These are phyloP conservation scores for Pyrochroa serraticornis DNA, from an alignment of 2,888 invertebrate species.

Conservation along the genomic window DNA sequence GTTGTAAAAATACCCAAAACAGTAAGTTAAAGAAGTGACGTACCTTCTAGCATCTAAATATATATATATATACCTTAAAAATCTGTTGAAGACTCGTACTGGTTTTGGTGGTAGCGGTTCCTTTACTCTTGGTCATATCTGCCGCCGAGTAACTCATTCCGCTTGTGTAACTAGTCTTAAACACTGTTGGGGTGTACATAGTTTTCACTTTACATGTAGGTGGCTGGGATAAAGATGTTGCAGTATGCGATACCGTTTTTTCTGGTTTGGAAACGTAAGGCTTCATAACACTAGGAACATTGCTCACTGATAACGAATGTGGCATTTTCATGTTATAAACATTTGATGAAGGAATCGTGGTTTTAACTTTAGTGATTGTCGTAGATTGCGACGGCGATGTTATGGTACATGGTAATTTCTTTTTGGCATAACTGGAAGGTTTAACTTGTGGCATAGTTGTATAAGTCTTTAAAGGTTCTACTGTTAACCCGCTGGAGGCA, in stretches of 20 bases:
- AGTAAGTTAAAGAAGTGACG: too few species aligned
- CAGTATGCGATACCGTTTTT: constrained; percentile 6
- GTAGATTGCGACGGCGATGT: constrained; percentile 28
- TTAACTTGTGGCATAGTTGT: constrained; percentile 31
- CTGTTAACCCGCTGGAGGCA: constrained; percentile 25
- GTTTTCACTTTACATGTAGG: constrained; percentile 15
- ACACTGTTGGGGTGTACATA: constrained; percentile 7
- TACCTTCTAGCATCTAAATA: too few species aligned
- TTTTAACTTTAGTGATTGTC: constrained; percentile 14
- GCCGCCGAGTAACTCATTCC: constrained; percentile 14
- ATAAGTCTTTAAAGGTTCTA: constrained; percentile 38
- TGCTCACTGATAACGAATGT: not conserved
- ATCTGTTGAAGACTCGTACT: constrained; percentile 20
- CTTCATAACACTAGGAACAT: not conserved
- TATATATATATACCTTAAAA: constrained; percentile 30
- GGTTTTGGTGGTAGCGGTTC: constrained; percentile 12
- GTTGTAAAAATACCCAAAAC: too few species aligned
- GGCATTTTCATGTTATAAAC: not conserved
- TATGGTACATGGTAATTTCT: constrained; percentile 29
- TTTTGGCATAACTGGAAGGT: constrained; percentile 20
- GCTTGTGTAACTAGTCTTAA: constrained; percentile 9
- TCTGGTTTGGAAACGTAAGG: constrained; percentile 6
- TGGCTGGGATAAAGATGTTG: constrained; percentile 11
- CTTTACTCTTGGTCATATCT: constrained; percentile 30
- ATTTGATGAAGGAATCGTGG: constrained; percentile 5